phyloP scores from a whole-genome alignment of 2,797 vertebrate species.

The Cyprinodon diabolis region DNA sequence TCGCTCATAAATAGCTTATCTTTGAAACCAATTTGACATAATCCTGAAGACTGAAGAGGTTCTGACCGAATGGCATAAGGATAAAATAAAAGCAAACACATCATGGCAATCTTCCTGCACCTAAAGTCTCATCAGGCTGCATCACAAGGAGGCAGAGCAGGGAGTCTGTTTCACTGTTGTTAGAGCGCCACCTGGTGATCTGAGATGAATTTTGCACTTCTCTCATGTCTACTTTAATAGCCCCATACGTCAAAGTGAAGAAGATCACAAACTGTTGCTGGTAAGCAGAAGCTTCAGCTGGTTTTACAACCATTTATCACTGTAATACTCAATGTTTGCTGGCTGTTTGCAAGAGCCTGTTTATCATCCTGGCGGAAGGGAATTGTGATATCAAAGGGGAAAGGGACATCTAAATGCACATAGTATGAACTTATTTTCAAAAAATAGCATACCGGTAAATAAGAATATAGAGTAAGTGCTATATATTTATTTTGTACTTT shows the following conservation, averaged over 20 bases:
- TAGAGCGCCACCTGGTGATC: conserved; percentile 77
- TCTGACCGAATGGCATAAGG: conserved; percentile 31
- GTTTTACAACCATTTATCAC: conserved; percentile 52
- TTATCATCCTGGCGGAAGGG: conserved; percentile 41
- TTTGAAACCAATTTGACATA: conserved; percentile 30
- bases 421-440: conserved; percentile 14
- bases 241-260: conserved; percentile 28
- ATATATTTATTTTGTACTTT: too few relatives aligned
- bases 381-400: conserved; percentile 27
- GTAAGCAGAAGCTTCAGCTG: conserved; percentile 45
- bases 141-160: conserved; percentile 5
- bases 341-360: conserved; percentile 41
- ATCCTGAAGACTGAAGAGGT: conserved; percentile 36
- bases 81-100: conserved; percentile 49
- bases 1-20: conserved; percentile 32
- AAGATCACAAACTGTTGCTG: conserved; percentile 22
- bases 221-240: conserved; percentile 4
- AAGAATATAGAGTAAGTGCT: too few relatives aligned
- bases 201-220: conserved; percentile 32
- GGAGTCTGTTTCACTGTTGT: conserved; percentile 47
- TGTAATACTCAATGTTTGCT: conserved; percentile 33
- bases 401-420: conserved; percentile 24
- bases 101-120: conserved; percentile 7
- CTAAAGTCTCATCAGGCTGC: conserved; percentile 15
- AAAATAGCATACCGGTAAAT: too few relatives aligned